Evolutionary conservation across 2,888 invertebrate genomes (phyloP).

Genomic region (Phyto melanocephala): DNA sequence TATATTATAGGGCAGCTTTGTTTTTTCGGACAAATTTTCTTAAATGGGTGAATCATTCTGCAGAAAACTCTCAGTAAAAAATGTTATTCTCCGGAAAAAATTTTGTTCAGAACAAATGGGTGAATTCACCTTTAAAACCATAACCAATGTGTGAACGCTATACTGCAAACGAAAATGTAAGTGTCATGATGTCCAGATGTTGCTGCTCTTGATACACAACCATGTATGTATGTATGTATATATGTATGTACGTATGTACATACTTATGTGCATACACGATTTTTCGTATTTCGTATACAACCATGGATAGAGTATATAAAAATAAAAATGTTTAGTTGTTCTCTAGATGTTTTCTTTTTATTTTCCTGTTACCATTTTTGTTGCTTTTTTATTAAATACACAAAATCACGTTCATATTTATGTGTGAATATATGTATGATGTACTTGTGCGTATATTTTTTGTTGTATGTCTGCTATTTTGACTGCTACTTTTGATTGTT

Average conservation of each 20-base stretch:
- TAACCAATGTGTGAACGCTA: conserved; percentile 28
- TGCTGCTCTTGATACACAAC: conserved; percentile 27
- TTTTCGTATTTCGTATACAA: not conserved
- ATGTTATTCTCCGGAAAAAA: too few relatives aligned
- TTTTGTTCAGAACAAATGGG: too few relatives aligned
- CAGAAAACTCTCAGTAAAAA: too few relatives aligned
- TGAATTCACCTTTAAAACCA: too few relatives aligned
- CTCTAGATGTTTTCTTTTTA: not conserved
- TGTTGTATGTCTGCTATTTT: conserved; percentile 19
- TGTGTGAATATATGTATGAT: not conserved
- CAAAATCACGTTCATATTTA: conserved; percentile 11
- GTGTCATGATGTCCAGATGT: conserved; percentile 27
- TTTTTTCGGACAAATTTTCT: too few relatives aligned
- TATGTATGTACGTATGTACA: too few relatives aligned
- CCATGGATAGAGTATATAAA: conserved; percentile 3
- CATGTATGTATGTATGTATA: too few relatives aligned
- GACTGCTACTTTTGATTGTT: conserved; percentile 55
- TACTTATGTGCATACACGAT: not conserved
- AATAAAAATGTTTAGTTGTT: not conserved
- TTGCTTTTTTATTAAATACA: not conserved
- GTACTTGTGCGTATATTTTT: not conserved
- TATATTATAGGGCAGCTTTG: too few relatives aligned
- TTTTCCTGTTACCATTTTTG: not conserved
- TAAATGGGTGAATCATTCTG: too few relatives aligned
- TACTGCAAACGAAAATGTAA: conserved; percentile 17